Conservation (phyloP, 2,113 vertebrate species). For the Barnardius zonarius region DNA sequence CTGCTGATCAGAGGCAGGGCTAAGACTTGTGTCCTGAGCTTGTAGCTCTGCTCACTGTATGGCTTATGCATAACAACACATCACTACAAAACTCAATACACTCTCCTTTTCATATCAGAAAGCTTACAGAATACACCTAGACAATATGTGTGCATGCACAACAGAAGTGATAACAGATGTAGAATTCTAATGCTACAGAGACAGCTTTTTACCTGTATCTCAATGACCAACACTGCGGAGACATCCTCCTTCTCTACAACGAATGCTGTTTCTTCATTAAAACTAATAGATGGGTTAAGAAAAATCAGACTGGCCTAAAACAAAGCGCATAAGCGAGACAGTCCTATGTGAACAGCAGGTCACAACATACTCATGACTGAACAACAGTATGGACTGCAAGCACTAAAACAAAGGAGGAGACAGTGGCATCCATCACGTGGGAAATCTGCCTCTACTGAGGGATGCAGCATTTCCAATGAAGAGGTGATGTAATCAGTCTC, state of each 20-base stretch:
- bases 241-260: not conserved
- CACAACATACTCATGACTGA: not conserved
- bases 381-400: not conserved
- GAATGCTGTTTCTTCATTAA: not conserved
- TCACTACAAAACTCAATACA: not conserved
- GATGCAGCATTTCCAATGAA: slow-evolving; percentile 61
- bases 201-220: not conserved
- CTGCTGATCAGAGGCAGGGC: not conserved
- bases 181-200: not conserved
- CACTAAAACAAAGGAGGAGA: slow-evolving; percentile 26
- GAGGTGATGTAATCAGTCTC: slow-evolving; percentile 54
- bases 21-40: not conserved
- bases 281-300: not conserved
- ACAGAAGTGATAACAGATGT: not conserved
- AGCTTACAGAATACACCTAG: not conserved
- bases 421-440: not conserved
- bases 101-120: not conserved
- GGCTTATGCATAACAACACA: not conserved
- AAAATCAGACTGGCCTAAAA: not conserved
- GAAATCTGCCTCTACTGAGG: not conserved
- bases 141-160: not conserved
- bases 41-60: not conserved
- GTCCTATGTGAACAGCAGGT: not conserved
- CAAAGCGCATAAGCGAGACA: not conserved
- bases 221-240: not conserved